phyloP scores from a whole-genome alignment of 92 coral and sea anemone species.

The Parazoanthus swiftii region DNA sequence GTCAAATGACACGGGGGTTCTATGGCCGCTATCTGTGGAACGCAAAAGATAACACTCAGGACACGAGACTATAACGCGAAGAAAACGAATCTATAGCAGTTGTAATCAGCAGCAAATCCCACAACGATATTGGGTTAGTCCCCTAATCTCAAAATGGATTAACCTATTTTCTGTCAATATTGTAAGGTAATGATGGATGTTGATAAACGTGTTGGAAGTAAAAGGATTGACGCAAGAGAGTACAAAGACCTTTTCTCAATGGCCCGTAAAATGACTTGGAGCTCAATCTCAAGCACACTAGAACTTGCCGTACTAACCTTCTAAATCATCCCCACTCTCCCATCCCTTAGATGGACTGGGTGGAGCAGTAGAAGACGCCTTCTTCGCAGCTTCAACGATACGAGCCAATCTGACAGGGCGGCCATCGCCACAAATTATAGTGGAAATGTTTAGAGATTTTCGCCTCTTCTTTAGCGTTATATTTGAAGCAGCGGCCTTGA shows the following conservation, averaged over 20 bases:
- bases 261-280: no score
- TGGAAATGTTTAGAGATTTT: conserved; percentile 83
- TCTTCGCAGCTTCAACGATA: conserved; percentile 66
- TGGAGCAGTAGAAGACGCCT: conserved; percentile 28
- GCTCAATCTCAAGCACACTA: no score
- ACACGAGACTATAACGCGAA: neutral
- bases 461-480: conserved; percentile 60
- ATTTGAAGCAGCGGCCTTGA: conserved; percentile 77
- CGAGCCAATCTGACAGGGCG: conserved; percentile 90
- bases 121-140: no score
- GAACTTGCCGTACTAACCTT: conserved; percentile 1
- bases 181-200: no score
- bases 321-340: conserved; percentile 54
- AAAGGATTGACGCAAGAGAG: no score
- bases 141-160: no score
- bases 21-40: conserved; percentile 36
- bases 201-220: no score
- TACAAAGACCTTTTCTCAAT: no score
- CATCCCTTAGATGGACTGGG: conserved; percentile 63
- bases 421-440: conserved; percentile 90
- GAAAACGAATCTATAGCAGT: no score
- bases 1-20: conserved; percentile 53
- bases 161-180: no score
- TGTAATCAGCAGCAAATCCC: no score
- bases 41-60: neutral